Conservation (phyloP, 2,797 vertebrate genomes). For the Rallus crepitans region DNA sequence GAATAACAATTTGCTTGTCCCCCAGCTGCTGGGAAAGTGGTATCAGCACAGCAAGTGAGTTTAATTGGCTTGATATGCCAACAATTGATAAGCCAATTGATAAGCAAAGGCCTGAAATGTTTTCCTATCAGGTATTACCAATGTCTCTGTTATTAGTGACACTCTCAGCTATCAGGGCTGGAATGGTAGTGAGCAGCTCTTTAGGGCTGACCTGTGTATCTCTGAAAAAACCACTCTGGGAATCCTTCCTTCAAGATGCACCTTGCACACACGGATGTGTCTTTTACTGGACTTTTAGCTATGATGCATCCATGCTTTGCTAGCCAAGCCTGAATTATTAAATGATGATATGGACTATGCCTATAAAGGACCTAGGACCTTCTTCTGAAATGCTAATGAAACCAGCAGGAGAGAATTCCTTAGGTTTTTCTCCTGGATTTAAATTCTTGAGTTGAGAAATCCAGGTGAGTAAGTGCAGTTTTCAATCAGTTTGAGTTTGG, state of each 20-base stretch:
- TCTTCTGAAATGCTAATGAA: slow-evolving; percentile 60
- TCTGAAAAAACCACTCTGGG: not conserved
- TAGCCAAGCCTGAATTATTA: slow-evolving; percentile 56
- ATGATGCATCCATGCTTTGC: slow-evolving; percentile 3
- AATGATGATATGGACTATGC: slow-evolving; percentile 22
- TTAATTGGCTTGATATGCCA: not conserved
- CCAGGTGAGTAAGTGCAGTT: not conserved
- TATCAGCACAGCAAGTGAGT: fast-evolving
- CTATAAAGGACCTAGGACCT: slow-evolving; percentile 40
- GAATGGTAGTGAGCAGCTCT: fast-evolving
- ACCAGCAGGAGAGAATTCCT: slow-evolving; percentile 59
- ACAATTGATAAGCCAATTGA: not conserved
- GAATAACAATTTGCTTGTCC: not conserved
- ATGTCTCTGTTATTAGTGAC: not conserved
- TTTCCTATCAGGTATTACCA: not conserved
- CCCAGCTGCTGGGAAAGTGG: not conserved
- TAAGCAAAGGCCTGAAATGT: not conserved
- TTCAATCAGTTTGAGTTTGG: not conserved
- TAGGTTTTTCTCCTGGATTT: slow-evolving; percentile 42
- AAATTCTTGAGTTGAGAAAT: slow-evolving; percentile 36
- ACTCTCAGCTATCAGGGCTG: not conserved
- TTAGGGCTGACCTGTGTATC: not conserved
- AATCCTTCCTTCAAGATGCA: not conserved
- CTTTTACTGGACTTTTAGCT: slow-evolving; percentile 33
- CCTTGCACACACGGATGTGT: slow-evolving; percentile 13